Percentiles rank a stretch among this genome's conserved stretches.
These are phyloP conservation scores for Scaptomyza hsui DNA, from an alignment of 1,140 invertebrate genomes.

Conservation along the genomic window DNA sequence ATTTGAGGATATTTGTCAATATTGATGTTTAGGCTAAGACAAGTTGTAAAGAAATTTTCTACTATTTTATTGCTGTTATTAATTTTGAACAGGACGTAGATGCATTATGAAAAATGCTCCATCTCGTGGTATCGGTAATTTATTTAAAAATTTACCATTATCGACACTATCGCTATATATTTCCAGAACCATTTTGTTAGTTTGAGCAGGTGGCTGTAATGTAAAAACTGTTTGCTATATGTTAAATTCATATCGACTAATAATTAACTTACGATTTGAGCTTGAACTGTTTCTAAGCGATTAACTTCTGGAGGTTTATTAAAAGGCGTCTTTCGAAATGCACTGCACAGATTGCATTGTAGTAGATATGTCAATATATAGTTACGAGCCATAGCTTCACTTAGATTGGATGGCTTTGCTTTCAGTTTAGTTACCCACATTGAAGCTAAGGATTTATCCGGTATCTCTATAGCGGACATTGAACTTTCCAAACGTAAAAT, in stretches of 20 bases:
- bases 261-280: background rate
- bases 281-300: background rate
- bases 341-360: background rate
- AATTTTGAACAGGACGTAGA: background rate
- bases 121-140: constrained; percentile 3
- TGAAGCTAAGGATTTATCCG: background rate
- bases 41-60: background rate
- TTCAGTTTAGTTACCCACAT: constrained; percentile 2
- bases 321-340: background rate
- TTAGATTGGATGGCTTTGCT: background rate
- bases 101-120: constrained; percentile 12
- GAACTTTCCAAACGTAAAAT: background rate
- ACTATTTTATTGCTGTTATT: background rate
- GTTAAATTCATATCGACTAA: background rate
- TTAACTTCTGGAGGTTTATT: background rate
- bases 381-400: constrained; percentile 7
- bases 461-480: background rate
- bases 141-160: background rate
- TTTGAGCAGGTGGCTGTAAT: background rate
- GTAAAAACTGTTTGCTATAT: background rate
- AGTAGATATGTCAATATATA: background rate
- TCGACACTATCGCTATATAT: background rate
- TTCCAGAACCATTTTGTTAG: background rate
- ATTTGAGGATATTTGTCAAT: background rate
- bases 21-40: background rate